Conservation (phyloP, 1,140 invertebrate genomes). For the Idris sp. region DNA sequence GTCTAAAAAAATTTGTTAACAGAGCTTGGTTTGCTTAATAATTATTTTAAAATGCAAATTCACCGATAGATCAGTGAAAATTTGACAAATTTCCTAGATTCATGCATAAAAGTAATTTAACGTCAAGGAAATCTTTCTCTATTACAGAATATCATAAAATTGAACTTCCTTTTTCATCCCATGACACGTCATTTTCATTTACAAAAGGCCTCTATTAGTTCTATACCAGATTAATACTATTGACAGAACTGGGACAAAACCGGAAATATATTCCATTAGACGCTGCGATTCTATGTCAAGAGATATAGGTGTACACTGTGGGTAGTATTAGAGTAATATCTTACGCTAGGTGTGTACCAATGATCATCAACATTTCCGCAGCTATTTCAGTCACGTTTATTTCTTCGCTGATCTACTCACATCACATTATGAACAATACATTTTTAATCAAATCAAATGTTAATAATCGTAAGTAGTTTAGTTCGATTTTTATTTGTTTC, state of each 20-base stretch:
- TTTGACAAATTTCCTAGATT: too few relatives aligned
- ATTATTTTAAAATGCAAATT: too few relatives aligned
- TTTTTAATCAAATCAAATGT: too few relatives aligned
- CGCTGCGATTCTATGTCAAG: slow-evolving; percentile 18
- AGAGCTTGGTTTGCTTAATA: too few relatives aligned
- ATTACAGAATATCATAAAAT: neutral
- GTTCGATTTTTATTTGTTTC: too few relatives aligned
- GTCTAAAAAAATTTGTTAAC: too few relatives aligned
- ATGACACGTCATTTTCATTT: slow-evolving; percentile 5
- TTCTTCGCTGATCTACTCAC: slow-evolving; percentile 32
- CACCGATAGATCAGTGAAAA: too few relatives aligned
- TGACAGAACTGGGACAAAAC: slow-evolving; percentile 32
- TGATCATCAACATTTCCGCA: slow-evolving; percentile 39
- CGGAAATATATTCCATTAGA: slow-evolving; percentile 30
- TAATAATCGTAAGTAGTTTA: too few relatives aligned
- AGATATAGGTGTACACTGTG: slow-evolving; percentile 31
- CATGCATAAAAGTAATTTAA: too few relatives aligned
- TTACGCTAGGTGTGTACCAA: slow-evolving; percentile 33
- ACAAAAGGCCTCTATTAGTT: slow-evolving; percentile 27
- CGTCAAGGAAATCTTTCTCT: too few relatives aligned
- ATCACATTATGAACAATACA: slow-evolving; percentile 11
- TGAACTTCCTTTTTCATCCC: slow-evolving; percentile 7
- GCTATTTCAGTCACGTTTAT: slow-evolving; percentile 43
- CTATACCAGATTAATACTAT: slow-evolving; percentile 27
- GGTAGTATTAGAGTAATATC: slow-evolving; percentile 44